Conservation (phyloP, 2,113 vertebrate genomes). For the Dromaius novaehollandiae region DNA sequence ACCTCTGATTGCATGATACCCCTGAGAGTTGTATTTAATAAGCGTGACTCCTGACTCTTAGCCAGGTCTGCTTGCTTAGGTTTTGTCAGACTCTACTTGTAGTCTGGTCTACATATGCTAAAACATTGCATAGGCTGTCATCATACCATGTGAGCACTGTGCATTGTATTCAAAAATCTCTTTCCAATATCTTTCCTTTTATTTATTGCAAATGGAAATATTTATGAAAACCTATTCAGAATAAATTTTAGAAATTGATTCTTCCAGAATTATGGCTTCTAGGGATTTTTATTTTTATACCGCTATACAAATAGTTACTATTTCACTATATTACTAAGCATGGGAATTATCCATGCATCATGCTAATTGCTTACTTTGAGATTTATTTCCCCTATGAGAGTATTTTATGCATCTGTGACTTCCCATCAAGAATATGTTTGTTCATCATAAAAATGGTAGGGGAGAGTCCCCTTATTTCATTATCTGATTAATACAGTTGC, state of each 20-base stretch:
- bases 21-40: constrained; percentile 90
- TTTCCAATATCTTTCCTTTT: background rate
- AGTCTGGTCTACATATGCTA: constrained; percentile 60
- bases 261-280: background rate
- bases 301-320: background rate
- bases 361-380: background rate
- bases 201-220: constrained; percentile 15
- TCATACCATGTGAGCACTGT: constrained; percentile 20
- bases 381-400: background rate
- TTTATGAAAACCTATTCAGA: background rate
- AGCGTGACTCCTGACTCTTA: constrained; percentile 92
- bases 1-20: constrained; percentile 87
- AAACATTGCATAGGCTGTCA: constrained; percentile 41
- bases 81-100: constrained; percentile 67
- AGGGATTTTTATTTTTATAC: background rate
- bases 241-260: background rate
- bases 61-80: constrained; percentile 76
- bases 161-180: background rate
- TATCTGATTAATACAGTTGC: background rate
- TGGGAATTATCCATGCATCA: background rate
- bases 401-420: background rate
- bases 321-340: background rate
- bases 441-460: background rate
- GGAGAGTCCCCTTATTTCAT: background rate
- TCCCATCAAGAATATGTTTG: background rate